Percentiles rank a stretch among this genome's conserved stretches.
These are phyloP conservation scores for Desoria tigrina DNA, from an alignment of 2,888 invertebrate species.

Conservation along the genomic window DNA sequence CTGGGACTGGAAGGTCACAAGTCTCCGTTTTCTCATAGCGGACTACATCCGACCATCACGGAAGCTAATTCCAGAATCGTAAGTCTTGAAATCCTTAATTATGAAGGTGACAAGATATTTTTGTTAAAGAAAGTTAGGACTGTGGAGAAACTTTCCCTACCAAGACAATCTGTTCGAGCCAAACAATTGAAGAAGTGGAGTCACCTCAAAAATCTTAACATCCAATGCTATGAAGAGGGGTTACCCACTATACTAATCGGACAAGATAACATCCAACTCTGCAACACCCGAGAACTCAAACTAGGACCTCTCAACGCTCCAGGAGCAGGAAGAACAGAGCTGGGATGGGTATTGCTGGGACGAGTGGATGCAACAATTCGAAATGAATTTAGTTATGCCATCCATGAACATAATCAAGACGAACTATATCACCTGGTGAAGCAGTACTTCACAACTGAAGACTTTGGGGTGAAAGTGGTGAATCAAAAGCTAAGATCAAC, in stretches of 20 bases:
- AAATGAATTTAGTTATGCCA: background rate
- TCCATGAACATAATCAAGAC: background rate
- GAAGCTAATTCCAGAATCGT: background rate
- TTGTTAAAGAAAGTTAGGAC: background rate
- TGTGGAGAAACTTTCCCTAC: slow-evolving; percentile 5
- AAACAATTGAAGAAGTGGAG: slow-evolving; percentile 6
- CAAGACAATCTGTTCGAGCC: slow-evolving; percentile 14
- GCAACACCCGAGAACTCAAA: no score
- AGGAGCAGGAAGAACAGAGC: background rate
- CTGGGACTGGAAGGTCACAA: slow-evolving; percentile 13
- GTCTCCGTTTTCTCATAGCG: background rate
- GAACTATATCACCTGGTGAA: background rate
- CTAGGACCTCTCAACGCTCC: slow-evolving; percentile 18
- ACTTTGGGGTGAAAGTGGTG: slow-evolving; percentile 7
- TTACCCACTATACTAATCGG: slow-evolving; percentile 28
- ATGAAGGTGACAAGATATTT: background rate
- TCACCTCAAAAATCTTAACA: background rate
- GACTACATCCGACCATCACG: background rate
- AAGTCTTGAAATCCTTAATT: background rate
- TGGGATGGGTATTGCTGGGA: slow-evolving; percentile 33
- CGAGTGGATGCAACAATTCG: no score
- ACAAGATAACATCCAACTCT: slow-evolving; percentile 17
- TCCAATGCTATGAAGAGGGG: background rate
- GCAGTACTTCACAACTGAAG: background rate
- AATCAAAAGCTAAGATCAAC: background rate